Evolutionary conservation across 2,888 invertebrate genomes (phyloP), one percentile per base, ranked within the genome.

Genomic region (Petrolisthes cinctipes): DNA sequence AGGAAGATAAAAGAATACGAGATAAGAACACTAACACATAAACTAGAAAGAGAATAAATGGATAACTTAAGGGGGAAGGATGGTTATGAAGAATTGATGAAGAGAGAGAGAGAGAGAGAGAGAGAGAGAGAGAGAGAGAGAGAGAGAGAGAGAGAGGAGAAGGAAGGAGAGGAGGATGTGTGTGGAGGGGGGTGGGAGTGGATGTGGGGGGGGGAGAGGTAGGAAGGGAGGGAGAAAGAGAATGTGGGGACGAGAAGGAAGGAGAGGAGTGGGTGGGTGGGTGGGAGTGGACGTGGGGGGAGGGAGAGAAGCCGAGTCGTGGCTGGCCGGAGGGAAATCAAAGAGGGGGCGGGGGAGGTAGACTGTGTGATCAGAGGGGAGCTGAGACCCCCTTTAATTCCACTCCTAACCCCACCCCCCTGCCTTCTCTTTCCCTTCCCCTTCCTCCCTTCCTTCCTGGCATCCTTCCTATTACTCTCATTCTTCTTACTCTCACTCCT

Each of bases 51-150:
- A 73, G 61, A 75, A 57, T 23, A 20, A 83, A 17, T 56, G 20
- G 17, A 37, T 75, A 11, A 54, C 20, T 57, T 11, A 75, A 56
- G 23, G 20, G 37, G 76, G n/a, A 23, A 75, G 57, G 7, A 57
- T 23, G 7, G 57, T 56, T 37, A 81, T 57, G 66, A 81, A 57
- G 76, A 76, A 61, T 9, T n/a, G 20, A n/a, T 71, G 54, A 73
- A 61, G 56, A 71, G 82, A 71, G 20, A 11, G 73, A 73, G 54
- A 20, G 6, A 54, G 53, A 82, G 68, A 71, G 37, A 56, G 81
- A 56, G 82, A 82, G 68, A 56, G 82, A 82, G 68, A 37, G 82
- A 68, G 57, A 37, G 76, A 75, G n/a, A 76, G 56, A 61, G 51
- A 78, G 57, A 66, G 14, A 57, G 84, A 75, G n/a, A 51, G 61